Percentiles rank a stretch among this genome's conserved stretches.
Evolutionary conservation across 2,113 vertebrate genomes (phyloP).

Genomic region (Tychaedon coryphoeus): DNA sequence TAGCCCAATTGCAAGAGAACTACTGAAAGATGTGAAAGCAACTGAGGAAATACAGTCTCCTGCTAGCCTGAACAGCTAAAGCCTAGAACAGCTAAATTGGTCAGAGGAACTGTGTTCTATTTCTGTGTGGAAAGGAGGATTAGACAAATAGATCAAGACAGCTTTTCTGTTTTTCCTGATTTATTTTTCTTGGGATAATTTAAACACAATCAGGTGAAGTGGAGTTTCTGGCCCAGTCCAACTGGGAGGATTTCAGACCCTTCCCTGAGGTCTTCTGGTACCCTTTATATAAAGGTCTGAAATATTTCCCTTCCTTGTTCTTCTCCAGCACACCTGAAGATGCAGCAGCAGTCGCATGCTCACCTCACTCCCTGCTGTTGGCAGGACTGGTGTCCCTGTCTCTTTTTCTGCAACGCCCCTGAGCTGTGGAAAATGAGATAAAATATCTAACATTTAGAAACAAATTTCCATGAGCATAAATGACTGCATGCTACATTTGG

Average conservation of each 20-base stretch:
- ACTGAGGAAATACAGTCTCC: background rate
- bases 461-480: background rate
- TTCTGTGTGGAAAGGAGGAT: background rate
- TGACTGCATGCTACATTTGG: background rate
- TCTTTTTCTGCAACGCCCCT: background rate
- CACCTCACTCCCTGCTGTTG: background rate
- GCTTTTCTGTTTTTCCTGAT: background rate
- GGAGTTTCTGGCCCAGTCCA: background rate
- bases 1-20: background rate
- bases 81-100: background rate
- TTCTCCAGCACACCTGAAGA: background rate
- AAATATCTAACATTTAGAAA: background rate
- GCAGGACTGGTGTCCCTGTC: background rate
- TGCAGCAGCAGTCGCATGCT: background rate
- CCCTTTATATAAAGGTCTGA: background rate
- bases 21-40: background rate
- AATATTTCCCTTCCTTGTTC: background rate
- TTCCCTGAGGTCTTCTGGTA: background rate
- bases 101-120: background rate
- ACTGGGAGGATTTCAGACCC: background rate
- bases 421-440: background rate
- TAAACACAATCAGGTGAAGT: accelerated
- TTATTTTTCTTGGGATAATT: background rate
- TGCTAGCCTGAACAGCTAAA: background rate
- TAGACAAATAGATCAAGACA: background rate